Percentiles rank a stretch among this genome's conserved stretches.
Conservation (phyloP, 1,140 invertebrate species). For the Eciton burchellii region DNA sequence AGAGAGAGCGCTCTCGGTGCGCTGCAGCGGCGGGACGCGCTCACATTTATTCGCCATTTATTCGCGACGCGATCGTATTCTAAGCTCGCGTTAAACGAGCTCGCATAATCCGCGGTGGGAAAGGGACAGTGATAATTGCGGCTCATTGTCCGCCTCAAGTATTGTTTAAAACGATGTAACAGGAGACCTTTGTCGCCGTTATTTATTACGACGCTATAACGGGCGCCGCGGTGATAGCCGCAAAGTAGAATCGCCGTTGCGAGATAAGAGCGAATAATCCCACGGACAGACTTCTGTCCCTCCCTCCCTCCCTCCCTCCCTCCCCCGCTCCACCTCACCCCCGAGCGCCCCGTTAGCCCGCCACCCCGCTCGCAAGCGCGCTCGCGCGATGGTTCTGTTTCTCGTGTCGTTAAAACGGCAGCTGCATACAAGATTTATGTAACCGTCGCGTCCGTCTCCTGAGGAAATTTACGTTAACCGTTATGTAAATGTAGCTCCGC, state of each 20-base stretch:
- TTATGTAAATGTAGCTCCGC: conserved; percentile 11
- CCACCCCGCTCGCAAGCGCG: neutral
- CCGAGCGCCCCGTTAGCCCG: neutral
- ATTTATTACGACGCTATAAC: conserved; percentile 68
- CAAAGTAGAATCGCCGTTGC: conserved; percentile 44
- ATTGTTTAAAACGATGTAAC: conserved; percentile 65
- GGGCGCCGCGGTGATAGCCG: conserved; percentile 54
- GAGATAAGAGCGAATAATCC: conserved; percentile 67
- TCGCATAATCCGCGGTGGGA: conserved; percentile 66
- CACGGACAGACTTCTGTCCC: conserved; percentile 43
- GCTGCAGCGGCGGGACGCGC: conserved; percentile 8
- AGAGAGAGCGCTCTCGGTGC: conserved; percentile 3
- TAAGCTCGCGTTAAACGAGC: conserved; percentile 63
- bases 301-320: neutral
- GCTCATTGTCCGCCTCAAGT: conserved; percentile 68
- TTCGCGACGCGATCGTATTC: conserved; percentile 69
- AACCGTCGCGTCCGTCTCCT: conserved; percentile 41
- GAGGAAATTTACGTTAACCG: conserved; percentile 31
- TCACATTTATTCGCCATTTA: conserved; percentile 63
- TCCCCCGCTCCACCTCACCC: too few relatives aligned
- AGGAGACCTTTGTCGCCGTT: conserved; percentile 67
- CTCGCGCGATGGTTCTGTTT: too few relatives aligned
- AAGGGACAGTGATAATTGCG: conserved; percentile 66
- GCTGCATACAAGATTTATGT: conserved; percentile 55
- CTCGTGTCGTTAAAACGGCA: neutral